Evolutionary conservation across 2,888 invertebrate species (phyloP).

Genomic region (Cecidostiba fungosa): DNA sequence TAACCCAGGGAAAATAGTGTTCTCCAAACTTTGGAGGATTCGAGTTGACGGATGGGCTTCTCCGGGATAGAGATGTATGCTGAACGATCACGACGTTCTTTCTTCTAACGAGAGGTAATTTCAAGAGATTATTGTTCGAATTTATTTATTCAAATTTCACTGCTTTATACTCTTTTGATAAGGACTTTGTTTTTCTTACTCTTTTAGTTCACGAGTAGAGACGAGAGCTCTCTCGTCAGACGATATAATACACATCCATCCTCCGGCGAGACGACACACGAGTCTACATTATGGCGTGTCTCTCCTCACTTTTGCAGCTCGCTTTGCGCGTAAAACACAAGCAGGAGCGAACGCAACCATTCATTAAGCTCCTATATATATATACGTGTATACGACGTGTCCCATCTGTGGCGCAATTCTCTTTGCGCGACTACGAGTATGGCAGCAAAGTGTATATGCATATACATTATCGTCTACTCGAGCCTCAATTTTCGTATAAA

Average conservation of each 20-base stretch:
- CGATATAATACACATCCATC: not conserved
- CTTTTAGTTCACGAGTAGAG: not conserved
- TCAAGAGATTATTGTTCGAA: too few relatives aligned
- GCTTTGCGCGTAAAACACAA: not conserved
- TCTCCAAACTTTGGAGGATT: not conserved
- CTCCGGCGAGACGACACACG: not conserved
- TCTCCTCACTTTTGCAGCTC: conserved; percentile 10
- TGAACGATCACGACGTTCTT: too few relatives aligned
- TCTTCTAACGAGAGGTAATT: too few relatives aligned
- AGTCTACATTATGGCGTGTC: not conserved
- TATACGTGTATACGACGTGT: not conserved
- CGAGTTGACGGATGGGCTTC: not conserved
- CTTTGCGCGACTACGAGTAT: not conserved
- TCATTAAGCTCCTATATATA: not conserved
- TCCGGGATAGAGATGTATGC: too few relatives aligned
- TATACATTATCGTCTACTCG: not conserved
- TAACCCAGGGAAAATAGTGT: not conserved
- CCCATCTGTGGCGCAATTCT: conserved; percentile 1
- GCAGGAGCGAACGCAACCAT: not conserved
- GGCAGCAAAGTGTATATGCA: not conserved
- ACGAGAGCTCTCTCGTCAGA: not conserved
- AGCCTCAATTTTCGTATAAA: not conserved
- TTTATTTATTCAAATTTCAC: too few relatives aligned
- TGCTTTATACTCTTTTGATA: too few relatives aligned
- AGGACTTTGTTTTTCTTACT: too few relatives aligned